Conservation (phyloP, 1,140 invertebrate species). For the Drosophila bifasciata region DNA sequence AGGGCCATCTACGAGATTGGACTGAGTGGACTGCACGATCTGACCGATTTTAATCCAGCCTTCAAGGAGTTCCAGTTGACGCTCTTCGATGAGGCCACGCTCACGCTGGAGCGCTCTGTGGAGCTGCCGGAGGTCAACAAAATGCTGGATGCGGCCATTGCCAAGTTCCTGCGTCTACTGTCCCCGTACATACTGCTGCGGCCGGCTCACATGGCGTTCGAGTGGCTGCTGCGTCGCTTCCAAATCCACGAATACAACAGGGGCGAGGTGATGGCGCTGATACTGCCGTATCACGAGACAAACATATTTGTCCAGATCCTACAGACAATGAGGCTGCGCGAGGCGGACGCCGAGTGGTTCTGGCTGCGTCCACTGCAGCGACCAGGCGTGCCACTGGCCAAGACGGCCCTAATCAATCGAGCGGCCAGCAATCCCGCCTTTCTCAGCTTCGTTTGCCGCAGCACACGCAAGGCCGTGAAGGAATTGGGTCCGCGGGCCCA, state of each 20-base stretch:
- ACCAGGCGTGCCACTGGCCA: slow-evolving; percentile 89
- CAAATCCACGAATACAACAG: slow-evolving; percentile 95
- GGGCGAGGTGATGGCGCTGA: slow-evolving; percentile 90
- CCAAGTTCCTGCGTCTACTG: slow-evolving; percentile 91
- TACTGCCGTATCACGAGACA: slow-evolving; percentile 96
- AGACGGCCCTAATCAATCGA: slow-evolving; percentile 89
- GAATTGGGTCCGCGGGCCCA: slow-evolving; percentile 86
- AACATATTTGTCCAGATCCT: slow-evolving; percentile 93
- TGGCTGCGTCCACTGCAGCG: slow-evolving; percentile 91
- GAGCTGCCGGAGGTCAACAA: slow-evolving; percentile 90
- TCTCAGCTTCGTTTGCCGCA: slow-evolving; percentile 90
- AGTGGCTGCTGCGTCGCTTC: slow-evolving; percentile 96
- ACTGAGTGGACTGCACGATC: slow-evolving; percentile 91
- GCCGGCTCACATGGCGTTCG: slow-evolving; percentile 93
- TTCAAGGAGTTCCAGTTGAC: slow-evolving; percentile 91
- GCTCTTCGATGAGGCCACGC: slow-evolving; percentile 90
- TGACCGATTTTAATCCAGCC: slow-evolving; percentile 88
- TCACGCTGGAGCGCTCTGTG: slow-evolving; percentile 92
- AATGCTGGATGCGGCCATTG: slow-evolving; percentile 90
- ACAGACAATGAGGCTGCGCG: slow-evolving; percentile 89
- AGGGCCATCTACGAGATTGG: slow-evolving; percentile 94
- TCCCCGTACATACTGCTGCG: slow-evolving; percentile 95
- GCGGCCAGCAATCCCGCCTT: slow-evolving; percentile 89
- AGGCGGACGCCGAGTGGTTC: slow-evolving; percentile 88
- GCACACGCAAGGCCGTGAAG: slow-evolving; percentile 88